phyloP scores from a whole-genome alignment of 1,140 invertebrate genomes.

The Bemisia tabaci region DNA sequence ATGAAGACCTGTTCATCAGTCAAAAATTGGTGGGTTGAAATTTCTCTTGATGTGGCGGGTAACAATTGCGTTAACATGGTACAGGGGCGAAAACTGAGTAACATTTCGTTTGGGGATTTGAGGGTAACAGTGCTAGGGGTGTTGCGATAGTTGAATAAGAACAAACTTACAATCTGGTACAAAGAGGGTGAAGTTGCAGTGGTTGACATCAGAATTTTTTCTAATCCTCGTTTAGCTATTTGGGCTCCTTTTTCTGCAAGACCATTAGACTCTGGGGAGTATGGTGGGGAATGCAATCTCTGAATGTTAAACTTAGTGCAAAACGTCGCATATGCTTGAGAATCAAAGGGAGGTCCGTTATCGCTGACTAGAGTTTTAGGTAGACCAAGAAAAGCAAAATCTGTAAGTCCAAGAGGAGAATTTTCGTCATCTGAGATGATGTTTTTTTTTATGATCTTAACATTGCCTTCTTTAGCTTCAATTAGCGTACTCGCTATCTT shows the following conservation, averaged over 20 bases:
- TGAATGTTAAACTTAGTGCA: neutral
- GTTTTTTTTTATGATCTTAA: no score
- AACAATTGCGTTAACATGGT: neutral
- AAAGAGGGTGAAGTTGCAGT: neutral
- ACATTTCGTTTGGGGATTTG: neutral
- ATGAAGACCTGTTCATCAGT: neutral
- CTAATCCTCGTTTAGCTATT: constrained; percentile 26
- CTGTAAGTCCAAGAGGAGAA: no score
- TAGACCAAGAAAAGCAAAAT: neutral
- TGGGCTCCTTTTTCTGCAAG: constrained; percentile 26
- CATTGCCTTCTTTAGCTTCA: no score
- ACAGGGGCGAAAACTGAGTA: neutral
- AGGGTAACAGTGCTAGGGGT: neutral
- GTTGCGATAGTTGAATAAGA: neutral
- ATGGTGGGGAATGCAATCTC: neutral
- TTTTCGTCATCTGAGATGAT: no score
- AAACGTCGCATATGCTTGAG: neutral
- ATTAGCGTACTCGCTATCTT: no score
- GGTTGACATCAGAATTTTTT: constrained; percentile 8
- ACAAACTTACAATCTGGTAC: neutral
- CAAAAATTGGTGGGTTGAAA: neutral
- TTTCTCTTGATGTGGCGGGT: neutral
- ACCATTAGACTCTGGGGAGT: constrained; percentile 24
- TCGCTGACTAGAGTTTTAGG: constrained; percentile 4
- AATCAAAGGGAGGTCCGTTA: neutral